phyloP scores from a whole-genome alignment of 2,113 vertebrate species.

The Phrynosoma blainvillii region DNA sequence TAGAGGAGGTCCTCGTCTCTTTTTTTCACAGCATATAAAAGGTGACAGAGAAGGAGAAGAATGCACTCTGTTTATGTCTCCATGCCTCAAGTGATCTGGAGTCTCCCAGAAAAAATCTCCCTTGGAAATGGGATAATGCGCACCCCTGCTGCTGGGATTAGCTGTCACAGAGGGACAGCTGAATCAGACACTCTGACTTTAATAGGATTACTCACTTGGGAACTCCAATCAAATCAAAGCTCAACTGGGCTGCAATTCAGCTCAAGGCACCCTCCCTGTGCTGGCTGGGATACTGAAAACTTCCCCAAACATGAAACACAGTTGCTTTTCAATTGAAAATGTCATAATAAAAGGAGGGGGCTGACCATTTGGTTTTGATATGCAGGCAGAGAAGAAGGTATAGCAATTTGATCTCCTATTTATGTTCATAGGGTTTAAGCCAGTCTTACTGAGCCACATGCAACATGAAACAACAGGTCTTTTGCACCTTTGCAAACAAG shows the following conservation, averaged over 20 bases:
- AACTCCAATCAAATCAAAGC: slow-evolving; percentile 47
- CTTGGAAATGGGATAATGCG: slow-evolving; percentile 27
- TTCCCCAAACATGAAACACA: neutral
- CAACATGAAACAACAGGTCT: neutral
- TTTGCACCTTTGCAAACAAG: slow-evolving; percentile 2
- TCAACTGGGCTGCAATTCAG: neutral
- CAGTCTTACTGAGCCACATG: slow-evolving; percentile 7
- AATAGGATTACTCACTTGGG: slow-evolving; percentile 61
- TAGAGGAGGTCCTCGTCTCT: neutral
- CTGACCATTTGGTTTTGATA: slow-evolving; percentile 17
- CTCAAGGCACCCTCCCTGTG: neutral
- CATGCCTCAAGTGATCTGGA: slow-evolving; percentile 24
- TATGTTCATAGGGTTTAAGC: slow-evolving; percentile 15
- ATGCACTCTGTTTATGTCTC: slow-evolving; percentile 30
- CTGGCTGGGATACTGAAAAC: neutral
- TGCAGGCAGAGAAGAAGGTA: neutral
- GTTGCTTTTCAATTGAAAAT: neutral
- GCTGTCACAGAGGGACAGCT: slow-evolving; percentile 35
- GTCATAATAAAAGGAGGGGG: neutral
- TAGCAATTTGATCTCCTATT: slow-evolving; percentile 2
- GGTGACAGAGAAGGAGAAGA: slow-evolving; percentile 12
- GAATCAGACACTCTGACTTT: slow-evolving; percentile 55
- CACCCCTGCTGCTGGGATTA: slow-evolving; percentile 59
- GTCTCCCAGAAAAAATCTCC: slow-evolving; percentile 5
- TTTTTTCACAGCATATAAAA: slow-evolving; percentile 19